Base-by-base conservation (phyloP, 2,113 vertebrate species). In the Sterrhoptilus dennistouni region DNA sequence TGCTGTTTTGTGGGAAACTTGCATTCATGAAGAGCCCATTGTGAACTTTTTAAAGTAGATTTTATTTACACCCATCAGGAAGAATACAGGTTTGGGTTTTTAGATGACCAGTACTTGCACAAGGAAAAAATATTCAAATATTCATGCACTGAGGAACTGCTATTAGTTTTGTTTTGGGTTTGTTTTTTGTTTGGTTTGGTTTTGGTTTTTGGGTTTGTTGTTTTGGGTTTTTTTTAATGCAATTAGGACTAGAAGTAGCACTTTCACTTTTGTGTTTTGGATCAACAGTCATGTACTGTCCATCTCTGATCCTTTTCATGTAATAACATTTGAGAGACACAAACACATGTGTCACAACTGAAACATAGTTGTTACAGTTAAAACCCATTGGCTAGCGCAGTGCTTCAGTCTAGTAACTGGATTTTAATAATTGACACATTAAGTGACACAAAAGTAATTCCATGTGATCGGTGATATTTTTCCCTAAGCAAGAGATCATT, bases 1-100 rank as follows among this genome's bases (percentile, higher is more conserved):
- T 99, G 99, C 98, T 98, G 98, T 99, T 99, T 98, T 98, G 97
- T 99, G 98, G 97, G 98, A 98, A 97, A 98, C 94, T 97, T 97
- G 97, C 98, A 94, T 98, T 98, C 98, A 98, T 97, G 97, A 97
- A 98, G 98, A 99, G 98, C 98, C 97, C 97, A 94, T 98, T 98
- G 98, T 98, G 98, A 98, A 97, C 97, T 98, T 97, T 91, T 96
- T 87, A 52, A 97, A 97, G 90, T 96, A 96, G 94, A 90, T 96
- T 97, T 97, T 95, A 94, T 97, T 97, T 97, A 95, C 89, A 90
- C 95, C 95, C 97, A 97, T 95, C 87, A 93, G 97, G 95, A 97
- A 93, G 96, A 98, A 91, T 88, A 95, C 87, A 94, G 87, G 92
- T 93, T 95, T 96, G 95, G 96, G 88, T 96, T 98, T 97, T 97